A percentile compares a stretch with the other conserved stretches of the same genome.
Conservation (phyloP, 2,888 invertebrate genomes). For the Volucella zonaria region DNA sequence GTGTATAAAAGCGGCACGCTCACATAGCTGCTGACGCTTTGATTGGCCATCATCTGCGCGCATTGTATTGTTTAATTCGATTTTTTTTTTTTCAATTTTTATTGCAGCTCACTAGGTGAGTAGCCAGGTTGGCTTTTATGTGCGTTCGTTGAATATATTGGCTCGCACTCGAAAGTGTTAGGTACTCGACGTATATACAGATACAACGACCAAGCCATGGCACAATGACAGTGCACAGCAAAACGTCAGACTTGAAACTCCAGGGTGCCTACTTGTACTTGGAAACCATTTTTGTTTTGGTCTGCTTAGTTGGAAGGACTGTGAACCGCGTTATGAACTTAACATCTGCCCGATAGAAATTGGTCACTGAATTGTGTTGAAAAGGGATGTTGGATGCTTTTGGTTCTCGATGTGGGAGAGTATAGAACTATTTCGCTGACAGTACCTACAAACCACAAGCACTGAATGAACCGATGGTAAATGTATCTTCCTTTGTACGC, state of each 20-base stretch:
- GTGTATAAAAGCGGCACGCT: constrained; percentile 66
- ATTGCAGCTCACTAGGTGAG: constrained; percentile 49
- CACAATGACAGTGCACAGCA: background rate
- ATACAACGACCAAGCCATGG: background rate
- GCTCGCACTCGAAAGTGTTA: constrained; percentile 65
- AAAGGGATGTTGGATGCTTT: background rate
- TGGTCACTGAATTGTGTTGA: constrained; percentile 41
- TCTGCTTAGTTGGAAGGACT: constrained; percentile 9
- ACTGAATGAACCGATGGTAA: constrained; percentile 34
- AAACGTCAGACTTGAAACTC: constrained; percentile 42
- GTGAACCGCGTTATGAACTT: constrained; percentile 25
- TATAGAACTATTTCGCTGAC: constrained; percentile 52
- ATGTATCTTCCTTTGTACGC: constrained; percentile 34
- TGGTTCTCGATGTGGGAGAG: constrained; percentile 20
- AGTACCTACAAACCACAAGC: constrained; percentile 41
- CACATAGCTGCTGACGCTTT: constrained; percentile 72
- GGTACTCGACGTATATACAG: constrained; percentile 14
- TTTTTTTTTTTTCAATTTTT: constrained; percentile 47
- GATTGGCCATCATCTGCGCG: constrained; percentile 70
- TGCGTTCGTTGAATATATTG: constrained; percentile 64
- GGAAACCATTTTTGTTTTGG: constrained; percentile 67
- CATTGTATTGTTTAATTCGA: constrained; percentile 72
- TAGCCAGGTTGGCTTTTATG: constrained; percentile 71
- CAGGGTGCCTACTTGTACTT: constrained; percentile 55
- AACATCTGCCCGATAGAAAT: constrained; percentile 60